Conservation (phyloP, 2,113 vertebrate genomes). For the Suncus etruscus region DNA sequence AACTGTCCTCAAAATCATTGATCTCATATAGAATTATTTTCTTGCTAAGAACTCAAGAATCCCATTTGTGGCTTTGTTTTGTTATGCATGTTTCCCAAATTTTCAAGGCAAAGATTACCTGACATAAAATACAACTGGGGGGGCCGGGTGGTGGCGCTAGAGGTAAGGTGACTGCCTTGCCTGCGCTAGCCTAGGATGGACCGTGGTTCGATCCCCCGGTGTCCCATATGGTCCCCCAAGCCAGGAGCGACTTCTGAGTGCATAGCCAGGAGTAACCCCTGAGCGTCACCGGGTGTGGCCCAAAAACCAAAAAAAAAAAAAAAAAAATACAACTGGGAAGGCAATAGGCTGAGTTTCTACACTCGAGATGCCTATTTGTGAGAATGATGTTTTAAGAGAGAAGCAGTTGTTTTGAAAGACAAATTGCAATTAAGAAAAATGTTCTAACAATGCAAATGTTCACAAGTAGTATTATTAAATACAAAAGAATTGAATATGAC, state of each 20-base stretch:
- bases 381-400: background rate
- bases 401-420: background rate
- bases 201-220: too few species aligned
- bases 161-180: too few species aligned
- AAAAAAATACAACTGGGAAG: background rate
- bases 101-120: background rate
- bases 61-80: slow-evolving; percentile 22
- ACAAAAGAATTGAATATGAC: background rate
- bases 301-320: too few species aligned
- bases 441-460: background rate
- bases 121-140: background rate
- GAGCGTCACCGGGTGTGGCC: too few species aligned
- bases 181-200: too few species aligned
- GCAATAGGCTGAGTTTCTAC: background rate
- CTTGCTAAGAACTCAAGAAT: background rate
- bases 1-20: too few species aligned
- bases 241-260: too few species aligned
- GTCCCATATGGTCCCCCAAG: too few species aligned
- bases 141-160: too few species aligned
- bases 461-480: background rate
- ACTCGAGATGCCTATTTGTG: background rate
- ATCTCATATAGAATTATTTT: background rate
- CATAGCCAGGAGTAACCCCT: too few species aligned
- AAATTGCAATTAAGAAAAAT: background rate
- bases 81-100: slow-evolving; percentile 24